A percentile compares a stretch with the other conserved stretches of the same genome.
Evolutionary conservation across 1,140 invertebrate species (phyloP).

Genomic region (Drosophila ercepeae): DNA sequence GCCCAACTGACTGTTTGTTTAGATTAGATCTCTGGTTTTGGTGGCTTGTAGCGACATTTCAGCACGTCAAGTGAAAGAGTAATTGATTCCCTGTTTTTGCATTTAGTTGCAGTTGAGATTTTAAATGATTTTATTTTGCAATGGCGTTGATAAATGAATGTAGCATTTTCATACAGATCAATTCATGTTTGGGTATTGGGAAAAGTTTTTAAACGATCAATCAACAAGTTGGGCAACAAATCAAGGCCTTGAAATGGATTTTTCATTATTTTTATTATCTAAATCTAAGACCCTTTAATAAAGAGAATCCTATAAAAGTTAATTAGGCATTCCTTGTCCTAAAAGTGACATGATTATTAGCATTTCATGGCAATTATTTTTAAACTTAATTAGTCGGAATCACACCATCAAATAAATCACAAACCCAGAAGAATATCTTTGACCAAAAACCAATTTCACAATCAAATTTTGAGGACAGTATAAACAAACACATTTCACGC

Average conservation of each 20-base stretch:
- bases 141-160: slow-evolving; percentile 25
- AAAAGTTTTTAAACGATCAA: slow-evolving; percentile 3
- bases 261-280: neutral
- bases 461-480: neutral
- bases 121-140: slow-evolving; percentile 9
- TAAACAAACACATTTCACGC: neutral
- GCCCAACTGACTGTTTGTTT: slow-evolving; percentile 27
- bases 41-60: slow-evolving; percentile 14
- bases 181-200: slow-evolving; percentile 4
- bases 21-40: slow-evolving; percentile 28
- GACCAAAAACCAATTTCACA: neutral
- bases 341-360: slow-evolving; percentile 22
- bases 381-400: slow-evolving; percentile 18
- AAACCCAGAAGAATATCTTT: neutral
- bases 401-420: slow-evolving; percentile 14
- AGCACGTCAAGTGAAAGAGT: slow-evolving; percentile 30
- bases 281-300: no score
- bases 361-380: slow-evolving; percentile 14
- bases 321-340: no score
- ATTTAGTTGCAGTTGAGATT: slow-evolving; percentile 10
- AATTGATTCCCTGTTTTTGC: slow-evolving; percentile 29
- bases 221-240: neutral
- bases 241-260: neutral
- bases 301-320: no score
- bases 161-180: neutral